These are phyloP conservation scores for Muscicapa striata DNA, from an alignment of 2,797 vertebrate species.

Conservation along the genomic window DNA sequence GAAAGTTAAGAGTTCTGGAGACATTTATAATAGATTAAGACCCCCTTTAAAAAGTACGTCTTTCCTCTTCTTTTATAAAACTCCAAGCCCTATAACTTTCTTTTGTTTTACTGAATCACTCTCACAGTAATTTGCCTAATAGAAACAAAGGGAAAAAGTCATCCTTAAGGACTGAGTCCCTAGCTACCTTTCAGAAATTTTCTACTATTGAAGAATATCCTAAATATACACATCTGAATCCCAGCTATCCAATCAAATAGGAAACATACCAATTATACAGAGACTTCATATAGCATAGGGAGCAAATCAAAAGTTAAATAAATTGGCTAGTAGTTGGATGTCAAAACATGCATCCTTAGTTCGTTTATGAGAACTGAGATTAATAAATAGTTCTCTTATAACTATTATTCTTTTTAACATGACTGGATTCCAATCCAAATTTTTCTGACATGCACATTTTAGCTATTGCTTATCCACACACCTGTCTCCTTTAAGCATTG, in stretches of 20 bases:
- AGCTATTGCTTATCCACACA: not conserved
- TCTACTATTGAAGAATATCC: not conserved
- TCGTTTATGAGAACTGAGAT: not conserved
- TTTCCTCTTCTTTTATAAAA: not conserved
- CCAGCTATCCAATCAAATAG: not conserved
- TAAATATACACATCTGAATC: not conserved
- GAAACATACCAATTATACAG: not conserved
- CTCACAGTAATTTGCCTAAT: not conserved
- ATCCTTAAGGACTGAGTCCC: not conserved
- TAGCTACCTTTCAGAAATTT: not conserved
- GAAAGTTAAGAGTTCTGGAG: not conserved
- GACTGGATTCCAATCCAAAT: not conserved
- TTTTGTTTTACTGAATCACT: not conserved
- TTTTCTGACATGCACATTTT: not conserved
- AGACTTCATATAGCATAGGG: not conserved
- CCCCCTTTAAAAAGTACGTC: not conserved
- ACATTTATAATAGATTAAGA: not conserved
- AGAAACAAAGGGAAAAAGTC: not conserved
- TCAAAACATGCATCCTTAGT: not conserved
- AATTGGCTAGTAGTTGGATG: not conserved
- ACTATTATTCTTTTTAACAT: not conserved
- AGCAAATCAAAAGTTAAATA: not conserved
- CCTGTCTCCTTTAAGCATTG: not conserved
- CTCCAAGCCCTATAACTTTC: not conserved
- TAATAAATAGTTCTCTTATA: not conserved